Evolutionary conservation across 2,797 vertebrate genomes (phyloP), one percentile per base, ranked within the genome.

Genomic region (Amblyopsis hoosieri): DNA sequence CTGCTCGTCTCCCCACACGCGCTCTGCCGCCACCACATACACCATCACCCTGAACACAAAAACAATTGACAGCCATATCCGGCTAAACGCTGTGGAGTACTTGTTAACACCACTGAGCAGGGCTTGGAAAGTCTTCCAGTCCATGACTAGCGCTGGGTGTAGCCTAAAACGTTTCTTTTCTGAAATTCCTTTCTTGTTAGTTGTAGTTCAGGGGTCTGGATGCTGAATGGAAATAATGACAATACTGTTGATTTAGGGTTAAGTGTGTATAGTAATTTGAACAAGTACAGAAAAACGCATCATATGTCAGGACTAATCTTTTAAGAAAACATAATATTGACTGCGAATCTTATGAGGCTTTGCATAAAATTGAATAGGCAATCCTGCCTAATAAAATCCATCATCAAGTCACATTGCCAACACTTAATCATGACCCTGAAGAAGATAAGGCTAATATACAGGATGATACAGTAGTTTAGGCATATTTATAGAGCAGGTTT

Each of bases 31-130:
- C 81, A 99, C 98, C 80, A 98, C 98, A 0, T 97, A 99, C 71
- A 99, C 97, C 90, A 99, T 90, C 68, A 99, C 94, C 0, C 97
- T 90, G 87, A 99, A 99, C 42, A 99, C 93, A 0, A 99, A 99
- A 79, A 99, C 98, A 75, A 99, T 94, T 0, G 97, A 99, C 63
- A 99, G 93, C 98, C 98, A 99, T 74, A 99, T 90, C 33, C 98
- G 94, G 0, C 98, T 89, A 0, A 99, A 99, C 0, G 96, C 97
- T 0, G 98, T 99, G 62, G 97, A 98, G 80, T 99, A 99, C 60
- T 96, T 97, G 86, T 98, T 99, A 63, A 99, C 96, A 0, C 97
- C 97, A 0, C 95, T 99, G 83, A 99, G 93, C 2, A 99, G 94
- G 0, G 69, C 81, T 81, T 98, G 96, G 50, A 99, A 93, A 0